Evolutionary conservation across 2,888 invertebrate genomes (phyloP), one percentile per base, ranked within the genome.

Genomic region (Chloromyia formosa): DNA sequence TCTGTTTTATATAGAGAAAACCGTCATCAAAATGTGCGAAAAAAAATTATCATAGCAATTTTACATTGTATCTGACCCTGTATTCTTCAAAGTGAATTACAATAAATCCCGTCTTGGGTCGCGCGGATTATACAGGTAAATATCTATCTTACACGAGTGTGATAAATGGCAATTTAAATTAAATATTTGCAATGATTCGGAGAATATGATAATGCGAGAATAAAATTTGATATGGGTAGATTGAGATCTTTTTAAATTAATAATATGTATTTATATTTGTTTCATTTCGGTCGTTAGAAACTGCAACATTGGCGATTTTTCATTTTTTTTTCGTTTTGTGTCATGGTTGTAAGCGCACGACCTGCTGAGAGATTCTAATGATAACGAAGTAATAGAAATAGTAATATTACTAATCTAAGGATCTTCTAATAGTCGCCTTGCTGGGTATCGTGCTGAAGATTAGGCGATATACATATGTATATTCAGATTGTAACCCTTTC

Each of bases 81-180:
- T 18, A 7, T 22, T 66, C 16, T 16, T 62, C 62, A 66, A 20
- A 12, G 49, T 22, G 16, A 49, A 49, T n/a, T 12, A 49, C 66
- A 16, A 66, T 66, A 66, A 66, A 66, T 66, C 23, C 64, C 40
- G 20, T 42, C 35, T 22, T 9, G 23, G 22, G 16, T 5, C 5
- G 2, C 10, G 56, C 3, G 14, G n/a, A 53, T 16, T 12, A 20
- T 23, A 20, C 61, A 27, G 61, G 61, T 20, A 61, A 27, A 27
- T 66, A 35, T 22, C 56, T 18, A 20, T 56, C 20, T 56, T 10
- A 20, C 10, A 56, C 7, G 40, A 58, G 71, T 71, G 56, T 40
- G 71, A 71, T 71, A 58, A 58, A 71, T 71, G 56, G 56, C 71
- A 58, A 40, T 56, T 71, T 56, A 40, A 71, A 71, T 71, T 56